phyloP scores from a whole-genome alignment of 1,140 invertebrate genomes.

The Pachypsylla venusta region DNA sequence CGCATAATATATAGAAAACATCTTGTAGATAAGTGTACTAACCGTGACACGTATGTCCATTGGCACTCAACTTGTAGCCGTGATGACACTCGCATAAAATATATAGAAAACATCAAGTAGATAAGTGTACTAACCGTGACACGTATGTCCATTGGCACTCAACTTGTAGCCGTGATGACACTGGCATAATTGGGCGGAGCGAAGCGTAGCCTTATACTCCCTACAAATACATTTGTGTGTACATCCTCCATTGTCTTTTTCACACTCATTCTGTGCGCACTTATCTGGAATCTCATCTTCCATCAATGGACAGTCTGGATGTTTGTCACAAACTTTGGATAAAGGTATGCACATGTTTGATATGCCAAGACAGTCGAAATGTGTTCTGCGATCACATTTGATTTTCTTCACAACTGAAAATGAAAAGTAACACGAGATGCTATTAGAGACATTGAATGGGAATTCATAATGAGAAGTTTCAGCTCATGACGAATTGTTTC shows the following conservation, averaged over 20 bases:
- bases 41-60: constrained; percentile 64
- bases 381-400: constrained; percentile 66
- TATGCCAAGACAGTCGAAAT: constrained; percentile 47
- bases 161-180: background rate
- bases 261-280: constrained; percentile 70
- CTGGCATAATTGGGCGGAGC: constrained; percentile 40
- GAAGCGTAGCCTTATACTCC: constrained; percentile 61
- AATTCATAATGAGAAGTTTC: background rate
- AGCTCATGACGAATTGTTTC: too few relatives aligned
- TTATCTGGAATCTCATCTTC: constrained; percentile 50
- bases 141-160: background rate
- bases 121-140: background rate
- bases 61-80: constrained; percentile 60
- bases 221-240: constrained; percentile 49
- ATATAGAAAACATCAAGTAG: too few relatives aligned
- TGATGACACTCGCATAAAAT: constrained; percentile 62
- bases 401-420: constrained; percentile 66
- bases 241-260: constrained; percentile 52
- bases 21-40: constrained; percentile 26
- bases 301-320: constrained; percentile 62
- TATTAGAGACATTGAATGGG: background rate
- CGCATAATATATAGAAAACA: background rate
- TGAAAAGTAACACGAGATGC: constrained; percentile 29
- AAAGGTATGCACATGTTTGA: constrained; percentile 50
- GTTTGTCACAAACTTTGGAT: constrained; percentile 72